A percentile compares a stretch with the other conserved stretches of the same genome.
Conservation (phyloP, 1,140 invertebrate species). For the Drosophila lini region DNA sequence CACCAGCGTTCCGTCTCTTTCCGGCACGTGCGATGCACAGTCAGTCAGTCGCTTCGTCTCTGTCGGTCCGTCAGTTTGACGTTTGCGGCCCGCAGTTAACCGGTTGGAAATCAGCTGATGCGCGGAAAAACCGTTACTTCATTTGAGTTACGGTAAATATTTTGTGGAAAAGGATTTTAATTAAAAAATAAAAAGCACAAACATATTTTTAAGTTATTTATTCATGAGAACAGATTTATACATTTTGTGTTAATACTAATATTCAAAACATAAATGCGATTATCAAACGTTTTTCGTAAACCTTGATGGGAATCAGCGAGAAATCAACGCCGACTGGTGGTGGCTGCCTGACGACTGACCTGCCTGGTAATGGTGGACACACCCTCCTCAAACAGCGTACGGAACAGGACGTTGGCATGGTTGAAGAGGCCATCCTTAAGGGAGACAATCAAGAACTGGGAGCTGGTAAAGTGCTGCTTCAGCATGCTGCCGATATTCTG, state of each 20-base stretch:
- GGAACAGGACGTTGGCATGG: constrained; percentile 99
- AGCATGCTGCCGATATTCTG: constrained; percentile 99
- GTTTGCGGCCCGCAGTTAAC: constrained; percentile 42
- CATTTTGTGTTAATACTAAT: neutral
- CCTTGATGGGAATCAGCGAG: neutral
- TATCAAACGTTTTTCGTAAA: neutral
- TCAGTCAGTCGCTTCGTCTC: constrained; percentile 65
- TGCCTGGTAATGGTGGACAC: constrained; percentile 94
- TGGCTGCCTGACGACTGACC: constrained; percentile 69
- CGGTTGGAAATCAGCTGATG: constrained; percentile 53
- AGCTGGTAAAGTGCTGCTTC: constrained; percentile 96
- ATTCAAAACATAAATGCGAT: neutral
- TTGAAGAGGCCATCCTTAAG: constrained; percentile 99
- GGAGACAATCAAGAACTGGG: constrained; percentile 99
- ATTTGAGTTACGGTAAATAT: constrained; percentile 6
- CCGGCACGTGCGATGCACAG: constrained; percentile 36
- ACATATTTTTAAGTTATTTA: neutral
- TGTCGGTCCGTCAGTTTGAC: constrained; percentile 68
- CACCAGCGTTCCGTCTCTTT: constrained; percentile 63
- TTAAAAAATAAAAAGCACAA: neutral
- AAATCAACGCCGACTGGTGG: constrained; percentile 36
- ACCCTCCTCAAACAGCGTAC: constrained; percentile 97
- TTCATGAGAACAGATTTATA: neutral
- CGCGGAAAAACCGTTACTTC: constrained; percentile 7
- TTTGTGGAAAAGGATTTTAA: neutral